Evolutionary conservation across 2,113 vertebrate species (phyloP).

Genomic region (Amphilophus citrinellus): DNA sequence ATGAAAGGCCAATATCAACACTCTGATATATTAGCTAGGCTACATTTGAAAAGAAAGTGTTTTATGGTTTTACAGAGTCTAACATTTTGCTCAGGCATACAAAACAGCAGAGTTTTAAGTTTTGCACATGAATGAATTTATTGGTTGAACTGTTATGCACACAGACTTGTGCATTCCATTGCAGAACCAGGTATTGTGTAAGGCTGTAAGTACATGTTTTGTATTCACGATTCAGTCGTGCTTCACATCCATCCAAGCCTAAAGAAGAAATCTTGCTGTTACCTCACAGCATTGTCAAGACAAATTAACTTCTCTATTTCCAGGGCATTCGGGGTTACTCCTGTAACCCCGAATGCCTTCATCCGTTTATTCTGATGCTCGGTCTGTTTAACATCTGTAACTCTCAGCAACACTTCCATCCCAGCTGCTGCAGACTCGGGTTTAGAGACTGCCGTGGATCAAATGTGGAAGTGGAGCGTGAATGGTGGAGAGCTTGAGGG

Average conservation of each 20-base stretch:
- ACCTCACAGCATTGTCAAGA: constrained; percentile 4
- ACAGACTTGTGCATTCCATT: not conserved
- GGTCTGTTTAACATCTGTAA: constrained; percentile 19
- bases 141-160: not conserved
- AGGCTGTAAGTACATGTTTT: not conserved
- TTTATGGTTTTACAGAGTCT: not conserved
- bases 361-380: not conserved
- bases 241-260: constrained; percentile 4
- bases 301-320: constrained; percentile 8
- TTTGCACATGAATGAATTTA: not conserved
- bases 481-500: constrained; percentile 40
- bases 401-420: constrained; percentile 23
- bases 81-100: not conserved
- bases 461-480: constrained; percentile 64
- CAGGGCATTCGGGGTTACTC: not conserved
- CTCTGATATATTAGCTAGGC: not conserved
- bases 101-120: not conserved
- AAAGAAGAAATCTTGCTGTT: constrained; percentile 7
- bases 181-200: not conserved
- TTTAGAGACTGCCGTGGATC: constrained; percentile 50
- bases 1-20: not conserved
- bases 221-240: not conserved
- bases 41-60: not conserved
- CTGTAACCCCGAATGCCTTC: not conserved
- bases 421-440: constrained; percentile 28